Conservation (phyloP, 2,113 vertebrate genomes). For the Bufo gargarizans region DNA sequence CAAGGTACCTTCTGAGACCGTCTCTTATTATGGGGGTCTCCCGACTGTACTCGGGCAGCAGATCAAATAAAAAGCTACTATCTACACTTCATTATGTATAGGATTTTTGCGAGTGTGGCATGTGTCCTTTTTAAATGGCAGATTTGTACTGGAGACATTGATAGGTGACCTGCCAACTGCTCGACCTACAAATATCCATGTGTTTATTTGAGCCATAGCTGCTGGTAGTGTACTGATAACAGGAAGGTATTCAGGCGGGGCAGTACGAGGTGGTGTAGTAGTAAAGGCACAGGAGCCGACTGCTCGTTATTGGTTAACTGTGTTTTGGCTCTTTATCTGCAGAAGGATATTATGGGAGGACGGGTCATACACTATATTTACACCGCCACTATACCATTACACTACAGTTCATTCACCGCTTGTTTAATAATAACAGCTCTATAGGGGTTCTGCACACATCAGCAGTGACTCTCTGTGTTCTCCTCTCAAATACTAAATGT, state of each 20-base stretch:
- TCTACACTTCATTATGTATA: too few relatives aligned
- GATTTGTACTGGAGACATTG: neutral
- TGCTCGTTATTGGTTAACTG: neutral
- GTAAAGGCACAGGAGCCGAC: neutral
- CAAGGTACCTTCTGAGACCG: too few relatives aligned
- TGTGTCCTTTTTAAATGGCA: too few relatives aligned
- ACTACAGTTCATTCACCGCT: neutral
- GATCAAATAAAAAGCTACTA: too few relatives aligned
- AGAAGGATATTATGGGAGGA: neutral
- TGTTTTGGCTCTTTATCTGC: constrained; percentile 4
- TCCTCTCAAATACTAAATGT: neutral
- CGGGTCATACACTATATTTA: constrained; percentile 5
- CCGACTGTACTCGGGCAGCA: too few relatives aligned
- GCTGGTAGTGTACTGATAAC: too few relatives aligned
- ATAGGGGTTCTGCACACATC: neutral
- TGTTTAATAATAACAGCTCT: too few relatives aligned
- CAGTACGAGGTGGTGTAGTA: neutral
- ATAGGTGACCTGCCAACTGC: too few relatives aligned
- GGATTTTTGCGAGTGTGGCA: too few relatives aligned
- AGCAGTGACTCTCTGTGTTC: neutral
- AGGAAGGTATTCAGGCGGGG: neutral
- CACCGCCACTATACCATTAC: neutral
- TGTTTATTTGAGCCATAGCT: neutral
- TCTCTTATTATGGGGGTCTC: too few relatives aligned
- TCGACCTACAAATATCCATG: too few relatives aligned